These are phyloP conservation scores for Anoncus sp. DNA, from an alignment of 2,888 invertebrate species.

Conservation along the genomic window DNA sequence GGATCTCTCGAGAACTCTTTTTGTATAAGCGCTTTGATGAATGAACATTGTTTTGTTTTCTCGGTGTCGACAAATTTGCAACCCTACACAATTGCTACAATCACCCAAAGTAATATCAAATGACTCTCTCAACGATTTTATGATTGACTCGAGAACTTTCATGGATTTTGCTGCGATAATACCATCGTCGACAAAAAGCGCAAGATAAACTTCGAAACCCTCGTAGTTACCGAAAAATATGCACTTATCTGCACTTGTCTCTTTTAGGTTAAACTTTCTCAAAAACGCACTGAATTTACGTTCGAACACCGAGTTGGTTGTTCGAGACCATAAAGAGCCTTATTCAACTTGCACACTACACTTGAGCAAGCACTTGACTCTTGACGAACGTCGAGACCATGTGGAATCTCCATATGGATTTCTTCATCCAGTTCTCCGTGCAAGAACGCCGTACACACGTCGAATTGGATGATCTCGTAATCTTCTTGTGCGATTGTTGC, in stretches of 20 bases:
- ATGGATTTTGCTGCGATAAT: background rate
- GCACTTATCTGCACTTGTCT: background rate
- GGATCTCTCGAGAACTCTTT: slow-evolving; percentile 41
- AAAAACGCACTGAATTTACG: slow-evolving; percentile 1
- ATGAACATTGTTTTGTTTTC: slow-evolving; percentile 17
- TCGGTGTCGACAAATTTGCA: slow-evolving; percentile 64
- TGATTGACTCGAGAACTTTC: background rate
- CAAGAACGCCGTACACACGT: slow-evolving; percentile 8
- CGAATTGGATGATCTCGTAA: slow-evolving; percentile 46
- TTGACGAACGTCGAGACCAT: slow-evolving; percentile 3
- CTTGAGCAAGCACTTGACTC: no score
- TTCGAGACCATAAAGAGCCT: background rate
- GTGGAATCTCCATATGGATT: slow-evolving; percentile 45
- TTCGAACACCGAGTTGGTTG: slow-evolving; percentile 4
- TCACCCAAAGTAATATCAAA: slow-evolving; percentile 56
- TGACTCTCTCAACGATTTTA: background rate
- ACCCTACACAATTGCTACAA: slow-evolving; percentile 57
- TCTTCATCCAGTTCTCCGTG: slow-evolving; percentile 27
- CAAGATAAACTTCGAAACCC: background rate
- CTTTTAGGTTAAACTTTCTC: slow-evolving; percentile 1
- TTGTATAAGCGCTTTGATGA: slow-evolving; percentile 27
- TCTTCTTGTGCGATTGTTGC: slow-evolving; percentile 37
- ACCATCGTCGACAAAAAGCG: slow-evolving; percentile 3
- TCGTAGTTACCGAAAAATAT: background rate
- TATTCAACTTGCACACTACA: background rate